Evolutionary conservation across 2,797 vertebrate species (phyloP), one percentile per base, ranked within the genome.

Genomic region (Eupleurogrammus muticus): DNA sequence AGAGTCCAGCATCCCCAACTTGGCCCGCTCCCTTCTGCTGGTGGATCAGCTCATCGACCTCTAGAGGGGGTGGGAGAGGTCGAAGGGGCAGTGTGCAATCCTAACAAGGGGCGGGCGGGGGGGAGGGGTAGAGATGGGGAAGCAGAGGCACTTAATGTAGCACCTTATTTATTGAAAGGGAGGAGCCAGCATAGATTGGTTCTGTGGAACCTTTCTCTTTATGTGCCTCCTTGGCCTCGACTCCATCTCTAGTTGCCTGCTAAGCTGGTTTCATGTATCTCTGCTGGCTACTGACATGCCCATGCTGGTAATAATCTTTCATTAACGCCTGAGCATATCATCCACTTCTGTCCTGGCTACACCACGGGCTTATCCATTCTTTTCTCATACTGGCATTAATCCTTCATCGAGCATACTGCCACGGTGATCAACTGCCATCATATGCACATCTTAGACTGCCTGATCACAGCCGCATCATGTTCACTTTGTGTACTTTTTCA

Each of bases 21-120:
- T 99, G 97, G 96, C 97, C 94, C 97, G 97, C 95, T 97, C 98
- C 95, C 96, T 99, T 87, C 97, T 99, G 94, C 96, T 99, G 95
- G 97, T 99, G 97, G 98, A 99, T 95, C 98, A 99, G 96, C 98
- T 99, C 94, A 99, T 99, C 96, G 98, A 99, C 96, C 96, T 99
- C 95, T 99, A 99, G 95, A 84, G 88, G 90, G 80, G 85, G 82
- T 89, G 89, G 89, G 86, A 85, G 87, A 84, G 89, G 85, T 89
- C 73, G 70, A 91, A 92, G 85, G 92, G 91, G 88, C 89, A 82
- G 83, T 75, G 86, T 93, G 87, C 89, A 93, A 90, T 91, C 85
- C 57, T 83, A 80, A 83, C 75, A 63, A 66, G 75, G 66, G 70
- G 77, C 61, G 28, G 32, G 40, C 47, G 80, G 28, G 66, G 65